Base-by-base conservation (phyloP, 2,797 vertebrate genomes). In the Gallinago nigripennis region DNA sequence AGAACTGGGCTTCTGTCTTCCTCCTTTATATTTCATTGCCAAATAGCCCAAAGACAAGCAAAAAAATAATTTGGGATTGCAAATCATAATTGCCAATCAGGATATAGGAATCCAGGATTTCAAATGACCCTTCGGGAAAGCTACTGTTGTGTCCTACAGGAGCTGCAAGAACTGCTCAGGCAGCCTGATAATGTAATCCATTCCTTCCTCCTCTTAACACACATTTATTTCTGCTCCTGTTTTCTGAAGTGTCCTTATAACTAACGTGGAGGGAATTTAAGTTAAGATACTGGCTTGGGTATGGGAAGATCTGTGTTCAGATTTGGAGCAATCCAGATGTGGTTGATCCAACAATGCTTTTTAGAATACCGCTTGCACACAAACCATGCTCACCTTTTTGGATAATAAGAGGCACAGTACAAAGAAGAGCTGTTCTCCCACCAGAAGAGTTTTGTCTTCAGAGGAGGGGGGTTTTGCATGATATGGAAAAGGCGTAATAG, bases 1-100 rank as follows among this genome's bases (percentile, higher is more conserved):
- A 94, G 86, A 97, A 46, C 81, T 48, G 30, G 78, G 70, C 77
- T 82, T 85, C 78, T 88, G 43, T 65, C 66, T 95, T 89, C 90
- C 63, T 72, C 37, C 69, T 65, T 96, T 0, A 0, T 82, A 75
- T 37, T 88, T 86, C 79, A 27, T 77, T 95, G 85, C 73, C 30
- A 77, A 73, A 94, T 84, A 93, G 61, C 73, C 83, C 33, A 57
- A 93, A 69, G 93, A 76, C 43, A 89, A 85, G 30, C n/a, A 35
- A 86, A 94, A 94, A 81, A 82, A 51, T 46, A 51, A 73, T 88
- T 90, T 87, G 58, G 63, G 19, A 35, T 85, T 61, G 28, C 43
- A 83, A 53, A 54, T 84, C 39, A 16, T 90, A 68, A 64, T 83
- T 94, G 45, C 51, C 4, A 7, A 70, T 88, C 35, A 60, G 58